These are phyloP conservation scores for Pristionchus exspectatus DNA, from an alignment of 2,888 invertebrate species.

Conservation along the genomic window DNA sequence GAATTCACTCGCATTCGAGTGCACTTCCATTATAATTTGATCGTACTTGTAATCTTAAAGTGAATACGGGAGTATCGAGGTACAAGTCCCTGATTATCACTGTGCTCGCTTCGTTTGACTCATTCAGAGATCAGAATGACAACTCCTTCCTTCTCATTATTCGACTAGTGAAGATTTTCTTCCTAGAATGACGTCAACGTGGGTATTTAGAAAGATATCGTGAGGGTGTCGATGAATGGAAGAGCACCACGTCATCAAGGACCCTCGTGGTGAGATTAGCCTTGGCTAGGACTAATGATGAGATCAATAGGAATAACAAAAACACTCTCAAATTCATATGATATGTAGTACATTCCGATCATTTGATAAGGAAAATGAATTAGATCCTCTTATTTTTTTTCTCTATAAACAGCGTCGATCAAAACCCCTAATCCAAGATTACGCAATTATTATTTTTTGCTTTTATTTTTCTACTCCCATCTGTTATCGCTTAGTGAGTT, in stretches of 20 bases:
- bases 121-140: not conserved
- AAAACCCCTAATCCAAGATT: not conserved
- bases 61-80: not conserved
- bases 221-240: not conserved
- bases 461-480: not conserved
- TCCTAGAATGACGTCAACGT: slow-evolving; percentile 18
- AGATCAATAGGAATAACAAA: not conserved
- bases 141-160: not conserved
- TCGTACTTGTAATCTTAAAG: not conserved
- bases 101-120: not conserved
- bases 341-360: not conserved
- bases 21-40: not conserved
- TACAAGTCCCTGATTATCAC: not conserved
- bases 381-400: not conserved
- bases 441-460: not conserved
- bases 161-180: not conserved
- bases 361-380: not conserved
- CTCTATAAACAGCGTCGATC: not conserved
- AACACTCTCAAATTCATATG: not conserved
- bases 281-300: not conserved
- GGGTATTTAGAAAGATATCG: not conserved
- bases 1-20: not conserved
- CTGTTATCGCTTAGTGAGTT: not conserved
- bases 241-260: not conserved
- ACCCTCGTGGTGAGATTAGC: not conserved